Evolutionary conservation across 2,797 vertebrate genomes (phyloP), one percentile per base, ranked within the genome.

Genomic region (Periophthalmus magnuspinnatus): DNA sequence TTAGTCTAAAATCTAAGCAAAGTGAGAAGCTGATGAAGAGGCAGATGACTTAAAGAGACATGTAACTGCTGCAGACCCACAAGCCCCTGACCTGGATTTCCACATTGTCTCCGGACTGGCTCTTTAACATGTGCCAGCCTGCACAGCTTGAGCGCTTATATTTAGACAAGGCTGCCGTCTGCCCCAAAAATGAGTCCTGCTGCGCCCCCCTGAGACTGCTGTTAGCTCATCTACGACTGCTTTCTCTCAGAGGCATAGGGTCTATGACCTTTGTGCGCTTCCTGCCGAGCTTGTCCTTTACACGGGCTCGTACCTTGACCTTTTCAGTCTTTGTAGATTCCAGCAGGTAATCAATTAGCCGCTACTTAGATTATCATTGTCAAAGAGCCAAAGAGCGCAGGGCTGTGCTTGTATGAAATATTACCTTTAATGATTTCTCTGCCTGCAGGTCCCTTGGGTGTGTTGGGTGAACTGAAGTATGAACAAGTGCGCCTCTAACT

Each of bases 291-390:
- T 89, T 92, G 90, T 92, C 90, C 92, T 93, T 91, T 89, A 81
- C 71, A 85, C 83, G 83, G 85, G 86, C 76, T 86, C 80, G 78
- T 90, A 92, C 88, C 88, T 92, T 93, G 91, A 93, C 93, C 93
- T 94, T 93, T 92, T 78, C 80, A 75, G 75, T 81, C 84, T 74
- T 90, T 93, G 93, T 85, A 90, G 83, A 89, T 84, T 90, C 67
- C 86, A 79, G 88, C 89, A 89, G 90, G 90, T 92, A 93, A 94
- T 93, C 91, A 93, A 93, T 93, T 93, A 94, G 89, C 74, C 55
- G 81, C 83, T 87, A 85, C 88, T 84, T 85, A 88, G 82, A 90
- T 92, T 84, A 91, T 89, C 81, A 84, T 84, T 90, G 81, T 76
- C 85, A 93, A 91, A 90, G 89, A 88, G 90, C 89, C 75, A 77